These are phyloP conservation scores for Pelodiscus sinensis DNA, from an alignment of 2,113 vertebrate species.

Conservation along the genomic window DNA sequence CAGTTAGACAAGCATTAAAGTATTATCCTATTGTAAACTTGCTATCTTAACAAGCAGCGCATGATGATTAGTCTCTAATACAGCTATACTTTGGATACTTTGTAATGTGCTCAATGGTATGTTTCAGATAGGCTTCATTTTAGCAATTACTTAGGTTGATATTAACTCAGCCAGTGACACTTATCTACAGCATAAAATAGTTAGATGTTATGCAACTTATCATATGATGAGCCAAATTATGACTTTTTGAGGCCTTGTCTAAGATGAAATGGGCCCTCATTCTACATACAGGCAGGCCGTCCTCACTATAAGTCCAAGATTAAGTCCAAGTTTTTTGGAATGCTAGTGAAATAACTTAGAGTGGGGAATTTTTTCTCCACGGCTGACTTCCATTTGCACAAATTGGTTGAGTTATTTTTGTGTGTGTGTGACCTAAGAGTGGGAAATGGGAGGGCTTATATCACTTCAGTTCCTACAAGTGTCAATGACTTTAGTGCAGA, in stretches of 20 bases:
- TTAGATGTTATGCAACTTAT: background rate
- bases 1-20: slow-evolving; percentile 44
- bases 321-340: too few relatives aligned
- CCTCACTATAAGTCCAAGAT: too few relatives aligned
- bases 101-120: background rate
- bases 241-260: background rate
- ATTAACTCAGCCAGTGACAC: background rate
- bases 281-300: background rate
- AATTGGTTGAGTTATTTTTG: too few relatives aligned
- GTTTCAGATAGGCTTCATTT: background rate
- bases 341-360: too few relatives aligned
- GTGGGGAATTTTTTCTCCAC: too few relatives aligned
- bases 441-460: too few relatives aligned
- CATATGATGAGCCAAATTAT: background rate
- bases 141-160: background rate
- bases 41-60: background rate
- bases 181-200: background rate
- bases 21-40: slow-evolving; percentile 51
- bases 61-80: background rate
- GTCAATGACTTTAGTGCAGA: too few relatives aligned
- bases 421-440: too few relatives aligned
- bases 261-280: background rate
- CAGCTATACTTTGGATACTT: background rate
- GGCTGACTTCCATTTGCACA: too few relatives aligned
- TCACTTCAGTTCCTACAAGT: too few relatives aligned